Conservation (phyloP, 2,113 vertebrate species). For the Mirza zaza region DNA sequence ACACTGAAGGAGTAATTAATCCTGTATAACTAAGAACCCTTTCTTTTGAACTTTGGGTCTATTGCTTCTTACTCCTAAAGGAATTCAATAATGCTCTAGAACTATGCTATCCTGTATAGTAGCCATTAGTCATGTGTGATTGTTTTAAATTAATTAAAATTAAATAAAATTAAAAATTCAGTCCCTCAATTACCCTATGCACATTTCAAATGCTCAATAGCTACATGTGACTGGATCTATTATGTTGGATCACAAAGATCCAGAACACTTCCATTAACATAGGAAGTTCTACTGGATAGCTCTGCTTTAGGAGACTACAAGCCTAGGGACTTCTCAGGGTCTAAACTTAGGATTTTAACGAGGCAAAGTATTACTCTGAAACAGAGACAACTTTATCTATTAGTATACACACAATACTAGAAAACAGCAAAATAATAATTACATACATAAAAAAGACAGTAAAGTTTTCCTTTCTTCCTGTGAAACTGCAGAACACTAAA, state of each 20-base stretch:
- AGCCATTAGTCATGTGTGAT: not conserved
- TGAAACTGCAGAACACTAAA: not conserved
- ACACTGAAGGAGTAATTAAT: not conserved
- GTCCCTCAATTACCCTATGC: not conserved
- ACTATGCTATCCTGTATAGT: not conserved
- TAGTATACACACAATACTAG: not conserved
- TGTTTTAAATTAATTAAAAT: constrained; percentile 37
- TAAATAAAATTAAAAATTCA: constrained; percentile 16
- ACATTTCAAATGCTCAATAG: not conserved
- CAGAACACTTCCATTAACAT: not conserved
- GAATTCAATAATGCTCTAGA: not conserved
- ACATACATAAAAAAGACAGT: not conserved
- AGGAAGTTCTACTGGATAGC: not conserved
- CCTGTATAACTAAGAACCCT: not conserved
- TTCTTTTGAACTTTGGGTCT: not conserved
- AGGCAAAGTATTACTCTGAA: not conserved
- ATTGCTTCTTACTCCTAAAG: not conserved
- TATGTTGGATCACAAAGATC: not conserved
- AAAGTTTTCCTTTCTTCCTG: not conserved
- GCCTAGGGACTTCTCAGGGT: not conserved
- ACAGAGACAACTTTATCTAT: constrained; percentile 25
- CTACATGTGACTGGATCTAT: not conserved
- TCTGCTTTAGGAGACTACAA: not conserved
- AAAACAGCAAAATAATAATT: not conserved
- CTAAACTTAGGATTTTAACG: constrained; percentile 34